Conservation (phyloP, 1,140 invertebrate genomes). For the Phymastichus coffea region DNA sequence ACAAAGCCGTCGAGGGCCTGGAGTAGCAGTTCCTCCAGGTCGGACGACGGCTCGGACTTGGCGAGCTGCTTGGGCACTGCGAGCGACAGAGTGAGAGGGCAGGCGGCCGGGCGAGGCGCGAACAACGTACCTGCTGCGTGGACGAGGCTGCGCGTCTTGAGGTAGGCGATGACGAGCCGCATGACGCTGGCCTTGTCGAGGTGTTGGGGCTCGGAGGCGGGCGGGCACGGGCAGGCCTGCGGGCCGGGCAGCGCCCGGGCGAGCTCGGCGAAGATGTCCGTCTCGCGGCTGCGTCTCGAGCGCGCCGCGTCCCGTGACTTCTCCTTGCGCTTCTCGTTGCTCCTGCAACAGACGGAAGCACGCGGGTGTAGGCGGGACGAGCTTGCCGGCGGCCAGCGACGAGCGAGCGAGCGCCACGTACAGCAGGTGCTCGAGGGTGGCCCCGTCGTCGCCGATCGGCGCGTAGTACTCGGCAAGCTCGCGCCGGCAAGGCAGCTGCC, state of each 20-base stretch:
- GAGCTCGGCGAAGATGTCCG: conserved; percentile 90
- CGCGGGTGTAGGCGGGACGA: too few relatives aligned
- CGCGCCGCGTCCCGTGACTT: conserved; percentile 93
- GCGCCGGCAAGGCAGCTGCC: conserved; percentile 35
- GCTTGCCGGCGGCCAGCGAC: too few relatives aligned
- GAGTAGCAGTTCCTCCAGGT: conserved; percentile 65
- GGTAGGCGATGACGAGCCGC: conserved; percentile 87
- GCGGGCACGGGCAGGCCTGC: too few relatives aligned
- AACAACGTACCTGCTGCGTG: too few relatives aligned
- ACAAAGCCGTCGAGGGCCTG: conserved; percentile 88
- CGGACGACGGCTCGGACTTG: conserved; percentile 47
- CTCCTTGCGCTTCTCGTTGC: conserved; percentile 95
- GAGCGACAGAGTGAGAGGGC: too few relatives aligned
- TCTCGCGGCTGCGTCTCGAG: conserved; percentile 87
- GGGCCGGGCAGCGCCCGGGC: conserved; percentile 79
- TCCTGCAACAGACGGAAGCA: conserved; percentile 73
- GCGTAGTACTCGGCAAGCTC: conserved; percentile 20
- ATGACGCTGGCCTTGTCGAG: conserved; percentile 96
- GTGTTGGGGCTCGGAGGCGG: conserved; percentile 74
- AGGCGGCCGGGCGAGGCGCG: too few relatives aligned
- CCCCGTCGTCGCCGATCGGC: too few relatives aligned
- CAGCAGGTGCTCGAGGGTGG: conserved; percentile 43
- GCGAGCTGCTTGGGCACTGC: conserved; percentile 45
- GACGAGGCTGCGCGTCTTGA: conserved; percentile 83
- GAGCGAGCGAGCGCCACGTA: too few relatives aligned